Base-by-base conservation (phyloP, 2,113 vertebrate genomes). In the Oriolus oriolus region DNA sequence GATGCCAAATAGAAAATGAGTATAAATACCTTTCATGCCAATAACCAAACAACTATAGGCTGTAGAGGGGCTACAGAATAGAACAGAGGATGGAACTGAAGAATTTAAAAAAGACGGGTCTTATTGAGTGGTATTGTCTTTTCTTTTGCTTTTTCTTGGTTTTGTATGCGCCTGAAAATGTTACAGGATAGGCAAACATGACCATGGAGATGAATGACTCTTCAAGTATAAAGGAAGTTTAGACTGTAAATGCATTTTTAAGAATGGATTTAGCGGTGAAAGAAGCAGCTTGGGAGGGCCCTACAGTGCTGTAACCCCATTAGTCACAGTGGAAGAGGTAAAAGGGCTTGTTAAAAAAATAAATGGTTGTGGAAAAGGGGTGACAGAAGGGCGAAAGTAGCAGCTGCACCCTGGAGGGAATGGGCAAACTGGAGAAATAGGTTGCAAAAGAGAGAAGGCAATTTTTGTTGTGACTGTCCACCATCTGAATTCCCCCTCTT, bases 251-350 rank as follows among this genome's bases (percentile, higher is more conserved):
- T 89, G 73, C 69, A 76, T 95, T 90, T 91, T 74, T 80, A 94
- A 93, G 91, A 91, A 89, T 93, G 95, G 89, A 82, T 97, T 96
- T 96, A 94, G 70, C 95, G 95, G 90, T 95, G 91, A 96, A 97
- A 97, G 92, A 90, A 89, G 94, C 66, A 96, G 79, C 88, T 96
- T 94, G 90, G 91, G 93, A 96, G 97, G 96, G 86, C 91, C 93
- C 76, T 97, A 82, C 63, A 94, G 94, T 97, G 94, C 96, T 97
- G 85, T 98, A 97, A 97, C 96, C 95, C 97, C 89, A 89, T 98
- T 98, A 97, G 93, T 97, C 92, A 93, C 85, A 95, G 96, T 89
- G 47, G 95, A 97, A 94, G 95, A 98, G 96, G 97, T 96, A 96
- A 97, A 97, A 94, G 73, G 83, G 86, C 95, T 92, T 95, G 95